A percentile compares a stretch with the other conserved stretches of the same genome.
phyloP scores from a whole-genome alignment of 2,113 vertebrate species.

The Macrotis lagotis region DNA sequence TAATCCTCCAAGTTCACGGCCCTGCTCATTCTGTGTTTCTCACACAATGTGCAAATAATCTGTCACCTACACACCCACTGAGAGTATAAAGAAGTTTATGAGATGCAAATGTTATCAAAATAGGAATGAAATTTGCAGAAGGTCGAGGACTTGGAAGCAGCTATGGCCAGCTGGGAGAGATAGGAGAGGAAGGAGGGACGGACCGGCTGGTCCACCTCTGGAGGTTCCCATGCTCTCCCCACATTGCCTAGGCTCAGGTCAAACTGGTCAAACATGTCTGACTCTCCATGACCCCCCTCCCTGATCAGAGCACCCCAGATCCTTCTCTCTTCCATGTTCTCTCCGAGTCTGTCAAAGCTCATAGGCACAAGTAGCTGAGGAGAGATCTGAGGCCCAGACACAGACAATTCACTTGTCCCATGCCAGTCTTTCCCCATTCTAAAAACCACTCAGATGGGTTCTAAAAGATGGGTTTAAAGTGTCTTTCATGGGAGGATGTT shows the following conservation, averaged over 20 bases:
- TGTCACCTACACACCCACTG: background rate
- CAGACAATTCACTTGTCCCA: background rate
- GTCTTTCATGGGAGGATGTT: background rate
- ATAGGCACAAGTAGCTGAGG: too few relatives aligned
- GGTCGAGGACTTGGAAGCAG: background rate
- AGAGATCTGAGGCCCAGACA: background rate
- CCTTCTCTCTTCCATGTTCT: too few relatives aligned
- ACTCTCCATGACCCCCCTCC: too few relatives aligned
- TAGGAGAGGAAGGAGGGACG: background rate
- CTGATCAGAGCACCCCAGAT: too few relatives aligned
- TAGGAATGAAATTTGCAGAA: background rate
- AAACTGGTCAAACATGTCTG: too few relatives aligned
- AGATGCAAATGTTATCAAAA: constrained; percentile 5
- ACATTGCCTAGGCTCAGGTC: background rate
- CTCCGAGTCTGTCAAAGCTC: too few relatives aligned
- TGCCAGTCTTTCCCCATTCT: background rate
- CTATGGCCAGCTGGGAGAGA: background rate
- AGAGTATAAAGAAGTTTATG: background rate
- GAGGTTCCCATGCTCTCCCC: background rate
- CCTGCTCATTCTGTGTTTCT: too few relatives aligned
- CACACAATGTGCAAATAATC: background rate
- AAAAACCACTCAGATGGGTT: background rate
- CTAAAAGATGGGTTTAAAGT: background rate
- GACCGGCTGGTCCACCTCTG: background rate
- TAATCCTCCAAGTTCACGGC: background rate